phyloP scores from a whole-genome alignment of 2,888 invertebrate species.

The Drosophila neonasuta region DNA sequence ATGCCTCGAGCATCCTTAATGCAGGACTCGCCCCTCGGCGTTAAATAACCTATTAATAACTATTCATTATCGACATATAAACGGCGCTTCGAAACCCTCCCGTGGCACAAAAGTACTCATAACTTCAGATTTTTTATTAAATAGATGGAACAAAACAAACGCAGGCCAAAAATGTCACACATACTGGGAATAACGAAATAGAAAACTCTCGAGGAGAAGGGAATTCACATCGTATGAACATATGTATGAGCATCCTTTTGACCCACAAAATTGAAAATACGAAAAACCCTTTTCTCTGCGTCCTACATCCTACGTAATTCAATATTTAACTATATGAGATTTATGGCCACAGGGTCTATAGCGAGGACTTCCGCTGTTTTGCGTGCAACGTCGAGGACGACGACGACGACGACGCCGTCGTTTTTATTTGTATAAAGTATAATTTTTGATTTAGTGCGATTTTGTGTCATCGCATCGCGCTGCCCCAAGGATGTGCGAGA shows the following conservation, averaged over 20 bases:
- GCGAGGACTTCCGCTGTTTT: constrained; percentile 60
- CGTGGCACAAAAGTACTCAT: constrained; percentile 61
- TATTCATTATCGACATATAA: constrained; percentile 77
- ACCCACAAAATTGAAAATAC: constrained; percentile 69
- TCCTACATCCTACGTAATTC: constrained; percentile 74
- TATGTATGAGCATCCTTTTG: constrained; percentile 66
- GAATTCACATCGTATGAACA: constrained; percentile 26
- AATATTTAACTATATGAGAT: constrained; percentile 79
- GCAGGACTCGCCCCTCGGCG: too few species aligned
- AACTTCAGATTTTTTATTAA: constrained; percentile 75
- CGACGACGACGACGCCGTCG: constrained; percentile 26
- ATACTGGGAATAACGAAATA: constrained; percentile 11
- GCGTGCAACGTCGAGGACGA: constrained; percentile 9
- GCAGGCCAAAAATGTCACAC: constrained; percentile 57
- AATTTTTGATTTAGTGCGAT: constrained; percentile 80
- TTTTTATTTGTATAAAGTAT: constrained; percentile 76
- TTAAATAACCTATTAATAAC: constrained; percentile 75
- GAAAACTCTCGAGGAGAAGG: background rate
- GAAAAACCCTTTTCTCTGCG: constrained; percentile 56
- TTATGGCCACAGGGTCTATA: constrained; percentile 71
- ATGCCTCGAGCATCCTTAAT: too few species aligned
- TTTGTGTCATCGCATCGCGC: constrained; percentile 70
- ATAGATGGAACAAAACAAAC: constrained; percentile 63
- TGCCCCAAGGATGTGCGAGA: constrained; percentile 9
- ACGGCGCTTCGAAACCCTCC: constrained; percentile 39